These are phyloP conservation scores for Umimayanthus chanpuru DNA, from an alignment of 92 coral and sea anemone species.

Conservation along the genomic window DNA sequence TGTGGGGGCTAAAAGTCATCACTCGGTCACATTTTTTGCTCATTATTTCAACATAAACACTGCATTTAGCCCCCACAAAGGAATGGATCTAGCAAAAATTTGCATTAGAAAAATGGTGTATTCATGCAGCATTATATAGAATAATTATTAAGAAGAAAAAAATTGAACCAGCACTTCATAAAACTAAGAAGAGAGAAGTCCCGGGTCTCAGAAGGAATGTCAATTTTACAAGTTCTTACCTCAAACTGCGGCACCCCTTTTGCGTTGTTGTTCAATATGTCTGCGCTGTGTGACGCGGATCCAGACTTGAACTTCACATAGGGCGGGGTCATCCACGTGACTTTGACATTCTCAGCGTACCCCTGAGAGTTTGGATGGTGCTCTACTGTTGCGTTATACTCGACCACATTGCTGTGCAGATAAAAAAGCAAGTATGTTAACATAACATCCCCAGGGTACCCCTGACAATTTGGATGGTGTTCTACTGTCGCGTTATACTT, in stretches of 20 bases:
- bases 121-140: background rate
- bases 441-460: constrained; percentile 61
- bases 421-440: background rate
- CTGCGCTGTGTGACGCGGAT: background rate
- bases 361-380: constrained; percentile 74
- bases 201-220: background rate
- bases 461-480: constrained; percentile 69
- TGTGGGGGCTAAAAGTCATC: too few species aligned
- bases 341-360: constrained; percentile 70
- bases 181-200: background rate
- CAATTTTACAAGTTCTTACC: constrained; percentile 47
- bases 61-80: too few species aligned
- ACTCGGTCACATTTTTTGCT: too few species aligned
- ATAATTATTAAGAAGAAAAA: background rate
- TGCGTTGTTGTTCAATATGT: background rate
- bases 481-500: constrained; percentile 76
- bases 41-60: too few species aligned
- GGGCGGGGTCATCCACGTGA: constrained; percentile 88
- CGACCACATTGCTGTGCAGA: constrained; percentile 64
- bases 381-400: constrained; percentile 76
- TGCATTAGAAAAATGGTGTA: too few species aligned
- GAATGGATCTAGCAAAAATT: too few species aligned
- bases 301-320: constrained; percentile 56
- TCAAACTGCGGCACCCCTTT: constrained; percentile 68
- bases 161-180: too few species aligned